Conservation (phyloP, 2,888 invertebrate genomes). For the Lissonota sp. region DNA sequence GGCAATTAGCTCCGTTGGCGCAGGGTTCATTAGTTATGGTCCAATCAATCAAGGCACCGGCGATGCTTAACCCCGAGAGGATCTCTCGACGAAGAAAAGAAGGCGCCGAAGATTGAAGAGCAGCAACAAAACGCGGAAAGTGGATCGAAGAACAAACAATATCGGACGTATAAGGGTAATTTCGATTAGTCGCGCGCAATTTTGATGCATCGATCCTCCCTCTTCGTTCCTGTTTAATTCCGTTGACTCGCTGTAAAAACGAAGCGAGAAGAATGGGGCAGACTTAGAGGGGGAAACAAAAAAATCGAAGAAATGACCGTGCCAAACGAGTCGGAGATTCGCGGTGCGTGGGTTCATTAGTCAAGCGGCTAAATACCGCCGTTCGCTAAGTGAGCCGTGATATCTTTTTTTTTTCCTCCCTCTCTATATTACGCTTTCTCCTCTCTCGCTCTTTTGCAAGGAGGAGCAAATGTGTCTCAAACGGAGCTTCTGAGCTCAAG, state of each 20-base stretch:
- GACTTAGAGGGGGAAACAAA: constrained; percentile 60
- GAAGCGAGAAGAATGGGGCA: constrained; percentile 54
- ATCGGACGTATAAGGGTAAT: constrained; percentile 16
- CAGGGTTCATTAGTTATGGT: constrained; percentile 76
- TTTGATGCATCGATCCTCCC: constrained; percentile 22
- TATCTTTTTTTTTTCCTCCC: constrained; percentile 53
- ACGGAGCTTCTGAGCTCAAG: constrained; percentile 43
- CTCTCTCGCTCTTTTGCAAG: too few relatives aligned
- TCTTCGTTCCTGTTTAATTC: not conserved
- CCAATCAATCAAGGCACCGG: constrained; percentile 74
- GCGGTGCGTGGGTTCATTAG: constrained; percentile 76
- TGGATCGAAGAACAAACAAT: constrained; percentile 29
- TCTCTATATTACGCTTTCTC: constrained; percentile 5
- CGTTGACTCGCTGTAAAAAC: not conserved
- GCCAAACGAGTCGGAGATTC: constrained; percentile 24
- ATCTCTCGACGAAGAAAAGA: not conserved
- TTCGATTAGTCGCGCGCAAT: constrained; percentile 54
- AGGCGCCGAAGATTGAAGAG: not conserved
- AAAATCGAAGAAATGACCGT: not conserved
- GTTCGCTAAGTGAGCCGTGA: constrained; percentile 76
- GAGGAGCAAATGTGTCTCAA: constrained; percentile 15
- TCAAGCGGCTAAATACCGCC: constrained; percentile 78
- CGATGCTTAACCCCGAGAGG: constrained; percentile 8
- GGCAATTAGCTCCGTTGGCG: constrained; percentile 72
- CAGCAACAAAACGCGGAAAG: constrained; percentile 3